Percentiles rank a stretch among this genome's conserved stretches.
Evolutionary conservation across 2,888 invertebrate genomes (phyloP).

Genomic region (Platycheirus rosarum): DNA sequence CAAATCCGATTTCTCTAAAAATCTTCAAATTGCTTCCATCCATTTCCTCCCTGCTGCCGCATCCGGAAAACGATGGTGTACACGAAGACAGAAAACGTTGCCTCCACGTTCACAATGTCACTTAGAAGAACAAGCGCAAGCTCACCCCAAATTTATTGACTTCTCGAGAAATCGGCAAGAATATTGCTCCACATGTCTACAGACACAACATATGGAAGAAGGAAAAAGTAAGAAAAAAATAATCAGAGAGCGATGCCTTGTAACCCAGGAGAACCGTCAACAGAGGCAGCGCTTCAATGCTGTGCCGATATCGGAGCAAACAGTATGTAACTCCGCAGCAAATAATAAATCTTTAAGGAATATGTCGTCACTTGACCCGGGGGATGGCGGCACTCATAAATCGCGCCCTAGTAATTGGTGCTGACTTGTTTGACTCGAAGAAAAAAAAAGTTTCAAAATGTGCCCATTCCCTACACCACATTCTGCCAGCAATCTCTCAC

Average conservation of each 20-base stretch:
- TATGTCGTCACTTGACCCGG: constrained; percentile 76
- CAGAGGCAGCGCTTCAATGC: constrained; percentile 7
- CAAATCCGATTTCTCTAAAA: constrained; percentile 52
- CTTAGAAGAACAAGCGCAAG: constrained; percentile 42
- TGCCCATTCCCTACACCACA: constrained; percentile 25
- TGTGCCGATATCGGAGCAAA: constrained; percentile 13
- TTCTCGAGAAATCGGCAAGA: constrained; percentile 69
- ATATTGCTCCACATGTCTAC: constrained; percentile 61
- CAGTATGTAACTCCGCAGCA: constrained; percentile 42
- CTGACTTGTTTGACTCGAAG: constrained; percentile 72
- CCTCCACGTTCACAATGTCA: constrained; percentile 62
- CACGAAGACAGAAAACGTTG: constrained; percentile 39
- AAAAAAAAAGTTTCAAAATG: constrained; percentile 48
- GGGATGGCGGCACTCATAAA: constrained; percentile 76
- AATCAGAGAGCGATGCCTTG: constrained; percentile 46
- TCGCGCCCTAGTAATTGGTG: constrained; percentile 76
- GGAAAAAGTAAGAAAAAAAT: constrained; percentile 34
- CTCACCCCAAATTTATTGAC: constrained; percentile 70
- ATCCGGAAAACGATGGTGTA: no score
- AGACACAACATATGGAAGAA: constrained; percentile 18
- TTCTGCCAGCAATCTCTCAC: constrained; percentile 11
- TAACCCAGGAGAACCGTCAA: constrained; percentile 40
- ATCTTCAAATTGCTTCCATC: constrained; percentile 16
- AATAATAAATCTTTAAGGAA: constrained; percentile 76
- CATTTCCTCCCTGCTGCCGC: no score